Conservation (phyloP, 2,888 invertebrate genomes). For the Agapostemon virescens region DNA sequence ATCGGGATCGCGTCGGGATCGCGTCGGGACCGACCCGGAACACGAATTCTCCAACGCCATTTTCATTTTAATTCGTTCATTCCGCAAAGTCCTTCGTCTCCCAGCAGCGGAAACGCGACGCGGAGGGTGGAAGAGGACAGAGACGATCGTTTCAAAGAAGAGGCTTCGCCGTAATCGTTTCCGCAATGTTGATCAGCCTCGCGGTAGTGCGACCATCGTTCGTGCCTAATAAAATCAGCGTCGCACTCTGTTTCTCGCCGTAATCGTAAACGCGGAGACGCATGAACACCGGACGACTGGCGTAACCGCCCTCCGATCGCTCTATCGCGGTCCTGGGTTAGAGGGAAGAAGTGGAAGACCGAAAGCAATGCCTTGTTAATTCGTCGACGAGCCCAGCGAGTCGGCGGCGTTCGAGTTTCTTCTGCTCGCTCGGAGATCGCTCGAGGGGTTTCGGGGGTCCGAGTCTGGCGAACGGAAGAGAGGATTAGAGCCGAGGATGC, state of each 20-base stretch:
- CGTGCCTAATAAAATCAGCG: too few species aligned
- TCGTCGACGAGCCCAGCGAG: slow-evolving; percentile 12
- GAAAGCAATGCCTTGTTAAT: slow-evolving; percentile 4
- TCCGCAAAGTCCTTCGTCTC: too few species aligned
- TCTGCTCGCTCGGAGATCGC: not conserved
- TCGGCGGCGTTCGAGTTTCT: slow-evolving; percentile 8
- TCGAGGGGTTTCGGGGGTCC: not conserved
- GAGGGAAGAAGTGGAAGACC: not conserved
- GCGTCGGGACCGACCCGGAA: too few species aligned
- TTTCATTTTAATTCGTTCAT: too few species aligned
- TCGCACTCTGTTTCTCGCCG: not conserved
- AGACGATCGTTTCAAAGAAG: too few species aligned
- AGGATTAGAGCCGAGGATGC: slow-evolving; percentile 20
- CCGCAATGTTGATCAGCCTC: too few species aligned
- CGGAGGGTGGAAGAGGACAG: too few species aligned
- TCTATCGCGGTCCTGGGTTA: not conserved
- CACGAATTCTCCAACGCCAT: too few species aligned
- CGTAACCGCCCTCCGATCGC: not conserved
- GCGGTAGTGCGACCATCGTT: too few species aligned
- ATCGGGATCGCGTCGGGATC: too few species aligned
- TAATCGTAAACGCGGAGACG: not conserved
- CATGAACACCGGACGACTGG: not conserved
- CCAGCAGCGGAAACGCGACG: too few species aligned
- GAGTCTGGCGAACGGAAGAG: not conserved
- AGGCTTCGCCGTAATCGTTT: too few species aligned